Conservation (phyloP, 2,113 vertebrate species). For the Dissostichus mawsoni region DNA sequence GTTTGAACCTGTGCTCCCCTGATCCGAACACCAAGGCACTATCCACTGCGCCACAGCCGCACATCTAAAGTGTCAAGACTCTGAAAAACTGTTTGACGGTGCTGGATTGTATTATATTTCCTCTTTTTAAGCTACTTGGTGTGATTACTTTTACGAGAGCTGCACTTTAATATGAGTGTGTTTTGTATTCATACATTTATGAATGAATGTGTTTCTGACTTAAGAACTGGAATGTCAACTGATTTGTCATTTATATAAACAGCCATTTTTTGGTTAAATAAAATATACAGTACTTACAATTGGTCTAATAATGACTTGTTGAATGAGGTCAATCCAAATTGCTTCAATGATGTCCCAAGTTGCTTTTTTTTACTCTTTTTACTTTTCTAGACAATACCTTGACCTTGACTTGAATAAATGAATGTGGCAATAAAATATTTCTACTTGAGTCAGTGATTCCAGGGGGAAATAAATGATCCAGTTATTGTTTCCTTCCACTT, state of each 20-base stretch:
- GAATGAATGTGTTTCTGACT: not conserved
- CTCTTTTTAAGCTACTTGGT: not conserved
- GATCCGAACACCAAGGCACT: too few relatives aligned
- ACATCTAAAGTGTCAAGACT: too few relatives aligned
- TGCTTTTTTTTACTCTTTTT: not conserved
- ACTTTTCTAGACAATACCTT: not conserved
- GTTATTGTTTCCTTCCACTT: slow-evolving; percentile 8
- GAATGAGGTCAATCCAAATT: not conserved
- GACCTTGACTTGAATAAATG: not conserved
- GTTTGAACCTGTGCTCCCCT: too few relatives aligned
- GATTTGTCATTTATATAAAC: not conserved
- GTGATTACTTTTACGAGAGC: not conserved
- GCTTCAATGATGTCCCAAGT: not conserved
- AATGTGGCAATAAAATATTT: not conserved
- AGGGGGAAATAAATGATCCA: not conserved
- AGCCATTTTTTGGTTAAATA: not conserved
- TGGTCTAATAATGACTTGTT: not conserved
- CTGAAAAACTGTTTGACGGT: not conserved
- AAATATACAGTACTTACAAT: not conserved
- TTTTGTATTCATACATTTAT: not conserved
- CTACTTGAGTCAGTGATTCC: not conserved
- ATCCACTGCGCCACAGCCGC: too few relatives aligned
- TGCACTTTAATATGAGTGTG: slow-evolving; percentile 16
- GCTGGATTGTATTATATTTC: not conserved
- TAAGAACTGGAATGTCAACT: not conserved